These are phyloP conservation scores for Mesocricetus auratus DNA, from an alignment of 2,113 vertebrate genomes.

Conservation along the genomic window DNA sequence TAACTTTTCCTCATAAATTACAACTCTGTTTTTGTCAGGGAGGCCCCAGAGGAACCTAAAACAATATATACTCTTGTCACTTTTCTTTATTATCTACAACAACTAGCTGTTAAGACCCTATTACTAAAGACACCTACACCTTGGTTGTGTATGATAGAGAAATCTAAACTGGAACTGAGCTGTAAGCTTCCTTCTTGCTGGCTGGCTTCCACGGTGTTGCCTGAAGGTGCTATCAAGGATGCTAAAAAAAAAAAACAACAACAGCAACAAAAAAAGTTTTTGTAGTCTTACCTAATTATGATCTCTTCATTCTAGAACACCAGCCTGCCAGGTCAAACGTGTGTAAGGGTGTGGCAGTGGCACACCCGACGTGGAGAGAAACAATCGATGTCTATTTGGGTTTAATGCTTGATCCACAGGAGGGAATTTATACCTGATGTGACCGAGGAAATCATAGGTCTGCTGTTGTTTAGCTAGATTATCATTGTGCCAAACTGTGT, in stretches of 20 bases:
- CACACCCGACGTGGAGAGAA: neutral
- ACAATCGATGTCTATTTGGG: neutral
- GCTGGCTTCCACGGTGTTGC: neutral
- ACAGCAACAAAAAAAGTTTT: neutral
- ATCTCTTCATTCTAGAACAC: neutral
- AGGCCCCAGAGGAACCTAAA: neutral
- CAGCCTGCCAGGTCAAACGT: neutral
- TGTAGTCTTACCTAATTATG: neutral
- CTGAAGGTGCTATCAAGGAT: neutral
- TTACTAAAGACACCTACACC: neutral
- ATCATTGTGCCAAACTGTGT: neutral
- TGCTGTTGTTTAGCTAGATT: neutral
- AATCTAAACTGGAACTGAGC: neutral
- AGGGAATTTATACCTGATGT: neutral
- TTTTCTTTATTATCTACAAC: neutral
- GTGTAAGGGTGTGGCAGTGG: neutral
- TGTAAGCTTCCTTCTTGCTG: neutral
- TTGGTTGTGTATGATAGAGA: neutral
- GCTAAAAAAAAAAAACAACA: too few species aligned
- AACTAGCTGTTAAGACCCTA: neutral
- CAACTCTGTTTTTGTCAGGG: neutral
- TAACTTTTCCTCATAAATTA: conserved; percentile 9
- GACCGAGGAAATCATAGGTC: neutral
- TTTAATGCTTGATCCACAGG: neutral
- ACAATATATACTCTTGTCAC: neutral